Evolutionary conservation across 1,140 invertebrate species (phyloP), one percentile per base, ranked within the genome.

Genomic region (Magallana ariakensis): DNA sequence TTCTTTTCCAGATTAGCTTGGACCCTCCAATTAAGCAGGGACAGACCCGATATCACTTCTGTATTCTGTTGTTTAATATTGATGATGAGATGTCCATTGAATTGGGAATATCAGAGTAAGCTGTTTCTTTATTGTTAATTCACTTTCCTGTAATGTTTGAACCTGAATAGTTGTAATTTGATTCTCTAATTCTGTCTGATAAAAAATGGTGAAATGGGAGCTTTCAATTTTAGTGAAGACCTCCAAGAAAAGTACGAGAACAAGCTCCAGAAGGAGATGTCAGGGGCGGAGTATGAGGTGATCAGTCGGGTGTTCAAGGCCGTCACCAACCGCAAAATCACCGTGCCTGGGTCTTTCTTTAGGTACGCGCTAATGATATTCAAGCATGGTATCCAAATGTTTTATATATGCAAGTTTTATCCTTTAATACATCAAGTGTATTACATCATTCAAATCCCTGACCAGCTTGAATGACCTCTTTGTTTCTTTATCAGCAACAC

Each of bases 1-100:
- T 62, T 62, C 19, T 62, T 62, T 16, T 95, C 55, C 87, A 96
- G 96, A 95, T 97, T 15, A 98, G 98, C 90, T 96, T 99, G 90
- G 99, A 99, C 96, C 99, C 99, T 46, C 99, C 99, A 0, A 99
- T 99, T 89, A 99, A 99, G 94, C 99, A 99, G 95, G 99, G 99
- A 90, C 99, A 99, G 95, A 99, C 99, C 0, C 90, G 95, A 80
- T 96, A 96, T 91, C 98, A 99, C 91, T 99, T 98, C 94, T 95
- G 99, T 33, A 98, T 99, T 26, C 95, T 99, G 57, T 95, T 99
- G 4, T 99, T 99, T 94, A 97, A 97, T 60, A 97, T 98, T 93
- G 96, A 95, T 66, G 98, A 99, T 93, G 98, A 99, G 93, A 97
- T 97, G 15, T 97, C 97, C n/a, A 96, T 99, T 88, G 98, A 99